Base-by-base conservation (phyloP, 2,113 vertebrate genomes). In the Dendrocopos noguchii region DNA sequence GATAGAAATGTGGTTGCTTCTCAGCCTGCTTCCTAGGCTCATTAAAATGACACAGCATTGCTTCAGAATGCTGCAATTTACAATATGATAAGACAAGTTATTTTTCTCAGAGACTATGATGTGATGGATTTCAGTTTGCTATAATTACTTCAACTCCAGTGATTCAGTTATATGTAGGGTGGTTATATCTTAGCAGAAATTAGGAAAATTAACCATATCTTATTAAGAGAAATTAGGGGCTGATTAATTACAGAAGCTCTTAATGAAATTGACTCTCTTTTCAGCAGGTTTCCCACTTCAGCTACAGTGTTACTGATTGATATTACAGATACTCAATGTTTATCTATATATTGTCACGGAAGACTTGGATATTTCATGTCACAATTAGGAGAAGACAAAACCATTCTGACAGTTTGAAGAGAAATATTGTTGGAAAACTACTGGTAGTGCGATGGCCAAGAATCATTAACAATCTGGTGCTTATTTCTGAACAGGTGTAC, bases 401-500 rank as follows among this genome's bases (percentile, higher is more conserved):
- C 83, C 0, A 13, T 78, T 87, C 90, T 75, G 74, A 81, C 90
- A 94, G 96, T 97, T 94, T 89, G 83, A 90, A 95, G 89, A 95
- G 92, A 97, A 97, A 95, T 94, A 94, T 91, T 93, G 78, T 84
- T 96, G 92, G 92, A 94, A 90, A 95, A 94, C 47, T 82, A 96
- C 65, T 9, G 59, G 67, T 47, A 89, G 47, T 75, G 33, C 77
- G 78, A 77, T 82, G 65, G 91, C 91, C 93, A 96, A 95, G 78
- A 96, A 95, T 87, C 95, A 94, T 97, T 97, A 97, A 95, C 95
- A 96, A 96, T 97, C 97, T 97, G 95, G 91, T 95, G 89, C 93
- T 95, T 97, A 94, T 96, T 95, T 93, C 93, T 95, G 89, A 96
- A 93, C 95, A 96, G 96, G 94, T 97, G 95, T 96, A 94, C 92